phyloP scores from a whole-genome alignment of 1,140 invertebrate species.

The Propsilocerus akamusi region DNA sequence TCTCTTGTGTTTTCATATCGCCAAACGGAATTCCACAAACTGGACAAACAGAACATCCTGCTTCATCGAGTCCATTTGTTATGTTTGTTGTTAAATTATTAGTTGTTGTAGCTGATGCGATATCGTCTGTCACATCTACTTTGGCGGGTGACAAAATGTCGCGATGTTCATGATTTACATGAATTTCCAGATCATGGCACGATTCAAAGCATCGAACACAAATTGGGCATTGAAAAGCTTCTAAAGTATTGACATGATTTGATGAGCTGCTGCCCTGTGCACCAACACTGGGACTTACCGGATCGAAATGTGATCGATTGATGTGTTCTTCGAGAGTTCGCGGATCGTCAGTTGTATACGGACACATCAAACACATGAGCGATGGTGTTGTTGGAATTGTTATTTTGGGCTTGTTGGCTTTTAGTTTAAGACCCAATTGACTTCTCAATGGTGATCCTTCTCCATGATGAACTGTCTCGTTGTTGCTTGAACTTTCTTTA shows the following conservation, averaged over 20 bases:
- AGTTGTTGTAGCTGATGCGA: not conserved
- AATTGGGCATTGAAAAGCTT: slow-evolving; percentile 39
- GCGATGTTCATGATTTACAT: slow-evolving; percentile 67
- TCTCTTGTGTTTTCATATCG: slow-evolving; percentile 7
- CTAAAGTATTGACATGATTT: slow-evolving; percentile 4
- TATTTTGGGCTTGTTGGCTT: slow-evolving; percentile 30
- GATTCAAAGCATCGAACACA: slow-evolving; percentile 52
- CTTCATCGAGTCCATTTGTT: not conserved
- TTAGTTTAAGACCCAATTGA: slow-evolving; percentile 40
- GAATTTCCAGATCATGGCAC: slow-evolving; percentile 58
- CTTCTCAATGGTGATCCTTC: slow-evolving; percentile 40
- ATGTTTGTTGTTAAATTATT: not conserved
- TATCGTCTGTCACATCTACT: slow-evolving; percentile 7
- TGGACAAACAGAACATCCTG: slow-evolving; percentile 19
- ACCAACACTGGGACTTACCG: slow-evolving; percentile 49
- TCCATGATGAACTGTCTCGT: slow-evolving; percentile 25
- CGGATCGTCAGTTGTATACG: slow-evolving; percentile 53
- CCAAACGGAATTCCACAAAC: slow-evolving; percentile 22
- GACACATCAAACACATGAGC: slow-evolving; percentile 43
- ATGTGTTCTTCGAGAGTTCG: slow-evolving; percentile 65
- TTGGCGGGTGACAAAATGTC: slow-evolving; percentile 30
- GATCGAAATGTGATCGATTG: slow-evolving; percentile 67
- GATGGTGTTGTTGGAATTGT: slow-evolving; percentile 21
- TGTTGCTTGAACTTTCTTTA: slow-evolving; percentile 9
- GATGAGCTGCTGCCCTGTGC: slow-evolving; percentile 9